Evolutionary conservation across 2,888 invertebrate species (phyloP), one percentile per base, ranked within the genome.

Genomic region (Hylaea fasciaria): DNA sequence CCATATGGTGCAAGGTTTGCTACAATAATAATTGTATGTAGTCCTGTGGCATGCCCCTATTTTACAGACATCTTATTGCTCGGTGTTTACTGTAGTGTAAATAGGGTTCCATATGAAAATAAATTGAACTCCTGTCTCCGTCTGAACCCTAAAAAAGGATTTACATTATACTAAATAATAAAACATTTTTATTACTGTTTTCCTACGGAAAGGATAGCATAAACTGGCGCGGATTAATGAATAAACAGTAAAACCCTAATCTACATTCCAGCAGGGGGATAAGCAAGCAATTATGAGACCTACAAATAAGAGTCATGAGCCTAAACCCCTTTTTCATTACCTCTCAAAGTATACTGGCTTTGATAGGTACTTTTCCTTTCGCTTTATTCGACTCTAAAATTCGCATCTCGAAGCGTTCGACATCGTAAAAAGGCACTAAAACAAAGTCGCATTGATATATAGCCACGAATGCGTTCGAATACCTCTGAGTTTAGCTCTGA

Each of bases 341-440:
- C 68, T 65, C 68, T 65, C 66, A 62, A 51, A 67, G 65, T 68
- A 67, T 17, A 50, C 35, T 35, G 43, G 60, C 54, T 60, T 51
- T n/a, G n/a, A n/a, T n/a, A 55, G 49, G 17, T 68, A 71, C 64
- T 66, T 59, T 66, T 72, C 43, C 56, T 56, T 57, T 45, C 68
- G 72, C 71, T 78, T 78, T 74, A 76, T 73, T 68, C 44, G 65
- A 54, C 70, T 65, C 68, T 73, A 72, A 74, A 78, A 77, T 73
- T 73, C 69, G 66, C 65, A 70, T 71, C 73, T 74, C 66, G 67
- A 73, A 72, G 71, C 73, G 70, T 64, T 69, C 53, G 69, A 62
- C 64, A 65, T 74, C 75, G 73, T 78, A 78, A 78, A 78, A 68
- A 49, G 59, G 60, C 68, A 69, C 73, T 68, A 62, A 72, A 77